Evolutionary conservation across 2,113 vertebrate species (phyloP).

Genomic region (Prietella phreatophila): DNA sequence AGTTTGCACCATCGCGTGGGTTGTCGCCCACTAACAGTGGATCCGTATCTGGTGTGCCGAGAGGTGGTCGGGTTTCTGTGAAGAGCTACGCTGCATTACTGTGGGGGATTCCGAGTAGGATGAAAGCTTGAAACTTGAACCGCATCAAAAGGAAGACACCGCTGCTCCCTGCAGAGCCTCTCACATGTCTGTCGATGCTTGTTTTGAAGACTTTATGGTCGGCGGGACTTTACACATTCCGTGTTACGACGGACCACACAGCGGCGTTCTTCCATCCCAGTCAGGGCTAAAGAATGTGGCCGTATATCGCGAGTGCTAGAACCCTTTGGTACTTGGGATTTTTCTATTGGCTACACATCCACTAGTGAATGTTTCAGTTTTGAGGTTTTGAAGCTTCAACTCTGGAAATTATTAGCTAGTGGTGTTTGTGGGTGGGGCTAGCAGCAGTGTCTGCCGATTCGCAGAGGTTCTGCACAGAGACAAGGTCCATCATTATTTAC

Average conservation of each 20-base stretch:
- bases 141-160: conserved; percentile 13
- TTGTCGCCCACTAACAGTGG: background rate
- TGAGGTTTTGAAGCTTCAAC: background rate
- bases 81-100: background rate
- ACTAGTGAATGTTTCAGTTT: background rate
- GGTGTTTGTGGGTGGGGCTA: background rate
- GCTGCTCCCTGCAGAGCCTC: background rate
- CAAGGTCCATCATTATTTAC: background rate
- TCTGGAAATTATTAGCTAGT: background rate
- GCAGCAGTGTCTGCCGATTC: background rate
- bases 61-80: background rate
- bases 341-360: background rate
- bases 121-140: conserved; percentile 24
- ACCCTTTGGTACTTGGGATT: background rate
- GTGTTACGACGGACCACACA: conserved; percentile 12
- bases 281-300: background rate
- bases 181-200: conserved; percentile 3
- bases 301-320: background rate
- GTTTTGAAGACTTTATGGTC: conserved; percentile 11
- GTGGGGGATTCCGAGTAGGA: conserved; percentile 15
- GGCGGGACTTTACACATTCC: background rate
- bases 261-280: background rate
- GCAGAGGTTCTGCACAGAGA: background rate
- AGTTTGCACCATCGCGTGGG: conserved; percentile 22
- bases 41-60: conserved; percentile 15